A percentile compares a stretch with the other conserved stretches of the same genome.
These are phyloP conservation scores for Moxostoma hubbsi DNA, from an alignment of 2,797 vertebrate genomes.

Conservation along the genomic window DNA sequence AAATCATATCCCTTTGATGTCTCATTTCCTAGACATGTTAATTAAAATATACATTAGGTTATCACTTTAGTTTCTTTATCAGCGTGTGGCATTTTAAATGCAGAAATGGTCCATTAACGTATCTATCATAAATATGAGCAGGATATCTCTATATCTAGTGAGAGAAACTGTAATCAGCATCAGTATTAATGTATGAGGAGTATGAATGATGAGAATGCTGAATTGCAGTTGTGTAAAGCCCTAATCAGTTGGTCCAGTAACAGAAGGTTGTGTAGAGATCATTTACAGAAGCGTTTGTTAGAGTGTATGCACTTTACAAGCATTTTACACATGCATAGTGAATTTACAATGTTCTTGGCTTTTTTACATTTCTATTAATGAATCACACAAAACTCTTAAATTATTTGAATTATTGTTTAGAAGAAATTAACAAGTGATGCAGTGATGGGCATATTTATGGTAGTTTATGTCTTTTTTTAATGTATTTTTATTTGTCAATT, in stretches of 20 bases:
- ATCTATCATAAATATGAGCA: slow-evolving; percentile 21
- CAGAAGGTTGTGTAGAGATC: slow-evolving; percentile 4
- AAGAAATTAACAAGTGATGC: neutral
- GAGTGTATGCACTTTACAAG: no score
- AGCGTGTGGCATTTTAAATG: slow-evolving; percentile 7
- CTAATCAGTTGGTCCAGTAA: slow-evolving; percentile 26
- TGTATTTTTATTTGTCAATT: slow-evolving; percentile 21
- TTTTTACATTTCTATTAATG: no score
- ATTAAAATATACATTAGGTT: slow-evolving; percentile 11
- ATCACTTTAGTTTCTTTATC: slow-evolving; percentile 4
- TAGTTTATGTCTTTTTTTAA: neutral
- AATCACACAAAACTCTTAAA: no score
- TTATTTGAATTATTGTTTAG: no score
- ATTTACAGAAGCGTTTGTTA: slow-evolving; percentile 13
- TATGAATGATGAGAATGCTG: slow-evolving; percentile 11
- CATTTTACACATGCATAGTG: no score
- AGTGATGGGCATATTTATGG: neutral
- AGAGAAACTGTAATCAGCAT: neutral
- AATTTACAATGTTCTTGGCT: no score
- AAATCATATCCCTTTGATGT: slow-evolving; percentile 35
- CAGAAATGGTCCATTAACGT: neutral
- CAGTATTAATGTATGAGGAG: slow-evolving; percentile 18
- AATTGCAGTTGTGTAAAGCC: slow-evolving; percentile 38
- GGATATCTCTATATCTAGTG: neutral
- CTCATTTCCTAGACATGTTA: slow-evolving; percentile 33